Percentiles rank a stretch among this genome's conserved stretches.
Evolutionary conservation across 2,888 invertebrate species (phyloP).

Genomic region (Chymomyza procnemis): DNA sequence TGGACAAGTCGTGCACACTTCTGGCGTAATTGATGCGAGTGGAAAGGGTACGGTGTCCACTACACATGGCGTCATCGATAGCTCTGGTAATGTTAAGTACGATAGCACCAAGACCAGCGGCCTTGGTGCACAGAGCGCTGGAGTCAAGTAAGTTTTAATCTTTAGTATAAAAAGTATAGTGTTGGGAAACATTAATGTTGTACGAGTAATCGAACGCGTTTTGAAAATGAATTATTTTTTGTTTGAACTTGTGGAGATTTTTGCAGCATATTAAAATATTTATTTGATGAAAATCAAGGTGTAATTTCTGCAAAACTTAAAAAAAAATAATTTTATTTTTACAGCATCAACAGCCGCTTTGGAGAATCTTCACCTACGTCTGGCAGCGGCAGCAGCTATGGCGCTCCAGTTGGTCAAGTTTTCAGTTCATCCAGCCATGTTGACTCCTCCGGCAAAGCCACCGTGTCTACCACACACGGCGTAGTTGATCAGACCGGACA

Average conservation of each 20-base stretch:
- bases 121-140: background rate
- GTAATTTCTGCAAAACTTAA: no score
- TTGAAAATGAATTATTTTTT: no score
- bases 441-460: constrained; percentile 18
- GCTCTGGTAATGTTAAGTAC: background rate
- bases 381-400: background rate
- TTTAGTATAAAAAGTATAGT: no score
- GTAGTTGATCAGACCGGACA: constrained; percentile 20
- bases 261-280: no score
- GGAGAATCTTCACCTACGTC: constrained; percentile 44
- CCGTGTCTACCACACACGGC: constrained; percentile 23
- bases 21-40: constrained; percentile 36
- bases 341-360: constrained; percentile 33
- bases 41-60: constrained; percentile 23
- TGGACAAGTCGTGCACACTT: constrained; percentile 41
- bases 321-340: background rate
- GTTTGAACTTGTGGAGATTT: no score
- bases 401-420: background rate
- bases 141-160: background rate
- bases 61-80: background rate
- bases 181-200: no score
- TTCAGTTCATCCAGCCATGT: constrained; percentile 11
- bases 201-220: no score
- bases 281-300: no score
- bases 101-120: background rate